Base-by-base conservation (phyloP, 2,888 invertebrate genomes). In the Alloscopus bannaensis region DNA sequence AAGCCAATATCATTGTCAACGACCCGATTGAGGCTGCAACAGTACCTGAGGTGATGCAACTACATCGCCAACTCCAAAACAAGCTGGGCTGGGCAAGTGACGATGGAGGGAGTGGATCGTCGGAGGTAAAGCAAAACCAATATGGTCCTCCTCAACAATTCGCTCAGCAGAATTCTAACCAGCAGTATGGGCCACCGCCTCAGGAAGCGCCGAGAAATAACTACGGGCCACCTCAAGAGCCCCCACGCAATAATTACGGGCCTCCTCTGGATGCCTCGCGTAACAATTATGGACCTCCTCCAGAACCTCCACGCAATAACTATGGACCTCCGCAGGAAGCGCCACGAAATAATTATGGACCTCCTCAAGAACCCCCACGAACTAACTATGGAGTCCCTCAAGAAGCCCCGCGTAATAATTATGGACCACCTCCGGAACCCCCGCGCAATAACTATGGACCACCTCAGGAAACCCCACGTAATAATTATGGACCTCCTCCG, bases 291-390 rank as follows among this genome's bases (percentile, higher is more conserved):
- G 59, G 59, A 28, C 59, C 59, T 2, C 59, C 59, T 2, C 59
- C 26, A n/a, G 3, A 57, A 24, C 28, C 22, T 55, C 68, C 42
- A 11, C 57, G 3, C n/a, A 29, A 24, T 16, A 26, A 59, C n/a
- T 73, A 62, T 52, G 59, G 55, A 18, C 57, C 65, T 31, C 82
- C n/a, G n/a, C n/a, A n/a, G n/a, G n/a, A n/a, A n/a, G n/a, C 80
- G n/a, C 42, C 55, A 8, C 3, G 22, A 0, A 78, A 60, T 40
- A 55, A 71, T 4, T 6, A 18, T 18, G 59, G 59, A 28, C 59
- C 59, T 2, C 59, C 59, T 2, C 59, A 13, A n/a, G 3, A 57
- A 24, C 28, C 22, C 42, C 68, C 42, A 11, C 57, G 3, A 28
- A 29, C 26, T 16, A 26, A 59, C n/a, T 73, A 62, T 52, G 59